Base-by-base conservation (phyloP, 1,140 invertebrate genomes). In the Oncopodura yosiiana region DNA sequence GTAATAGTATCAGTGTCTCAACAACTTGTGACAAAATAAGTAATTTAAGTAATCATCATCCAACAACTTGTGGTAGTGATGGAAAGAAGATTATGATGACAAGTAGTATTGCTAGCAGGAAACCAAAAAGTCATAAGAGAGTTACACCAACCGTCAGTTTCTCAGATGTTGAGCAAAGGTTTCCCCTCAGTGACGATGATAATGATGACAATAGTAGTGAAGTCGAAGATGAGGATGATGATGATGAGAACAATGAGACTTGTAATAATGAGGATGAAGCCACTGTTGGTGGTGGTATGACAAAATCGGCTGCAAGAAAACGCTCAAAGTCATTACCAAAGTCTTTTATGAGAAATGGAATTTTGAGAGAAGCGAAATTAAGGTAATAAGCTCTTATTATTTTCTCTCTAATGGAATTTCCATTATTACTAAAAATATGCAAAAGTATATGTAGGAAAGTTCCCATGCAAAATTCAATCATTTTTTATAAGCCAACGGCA, bases 261-360 rank as follows among this genome's bases (percentile, higher is more conserved):
- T 6, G 5, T 16, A 6, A 16, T 11, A 41, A 8, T 16, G 16
- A 6, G 8, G 6, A 6, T 9, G 39, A n/a, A 41, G 18, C 18
- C n/a, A 16, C 8, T 16, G 39, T 8, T 16, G 38, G n/a, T n/a
- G n/a, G n/a, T n/a, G n/a, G n/a, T n/a, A n/a, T n/a, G 49, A 52
- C 38, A 43, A 38, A 19, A 41, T 52, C n/a, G 49, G 42, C 23
- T n/a, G n/a, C n/a, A n/a, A 41, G 49, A 38, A 52, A 59, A 30
- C 44, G 77, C 18, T 79, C 79, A 1, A 71, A 80, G 62, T 80
- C 78, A 2, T 65, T 81, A 56, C 79, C 78, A 3, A 80, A 80
- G 63, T 80, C 77, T 12, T 81, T 81, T 64, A 69, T 78, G 18
- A 74, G 56, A 30, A 65, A 64, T 58, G 66, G 65, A 41, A 21